Evolutionary conservation across 2,888 invertebrate genomes (phyloP).

Genomic region (Ophraella communa): DNA sequence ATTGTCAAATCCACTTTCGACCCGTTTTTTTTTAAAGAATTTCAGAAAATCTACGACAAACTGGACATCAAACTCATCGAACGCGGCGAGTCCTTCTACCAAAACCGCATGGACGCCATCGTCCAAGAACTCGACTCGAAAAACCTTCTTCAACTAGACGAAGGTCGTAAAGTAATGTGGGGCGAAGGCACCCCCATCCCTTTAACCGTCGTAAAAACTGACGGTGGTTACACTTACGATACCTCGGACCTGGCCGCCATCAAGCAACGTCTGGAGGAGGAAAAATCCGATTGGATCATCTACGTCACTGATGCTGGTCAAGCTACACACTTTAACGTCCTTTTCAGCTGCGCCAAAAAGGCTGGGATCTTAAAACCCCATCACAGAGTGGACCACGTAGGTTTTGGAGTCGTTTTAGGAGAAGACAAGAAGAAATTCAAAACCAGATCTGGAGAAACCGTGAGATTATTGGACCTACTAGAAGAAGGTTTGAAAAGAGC

Average conservation of each 20-base stretch:
- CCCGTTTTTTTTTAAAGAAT: too few relatives aligned
- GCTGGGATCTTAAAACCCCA: slow-evolving; percentile 73
- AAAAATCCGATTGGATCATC: slow-evolving; percentile 87
- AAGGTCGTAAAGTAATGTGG: slow-evolving; percentile 86
- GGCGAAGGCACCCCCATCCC: slow-evolving; percentile 76
- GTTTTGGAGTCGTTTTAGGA: slow-evolving; percentile 96
- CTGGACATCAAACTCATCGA: slow-evolving; percentile 79
- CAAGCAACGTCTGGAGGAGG: slow-evolving; percentile 81
- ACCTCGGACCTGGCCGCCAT: slow-evolving; percentile 97
- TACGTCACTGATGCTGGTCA: slow-evolving; percentile 97
- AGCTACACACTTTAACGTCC: slow-evolving; percentile 72
- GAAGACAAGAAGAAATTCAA: slow-evolving; percentile 99
- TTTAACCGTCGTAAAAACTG: slow-evolving; percentile 93
- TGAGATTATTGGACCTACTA: slow-evolving; percentile 80
- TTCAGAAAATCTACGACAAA: slow-evolving; percentile 87
- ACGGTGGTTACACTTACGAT: slow-evolving; percentile 97
- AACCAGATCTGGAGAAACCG: slow-evolving; percentile 95
- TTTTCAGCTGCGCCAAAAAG: slow-evolving; percentile 81
- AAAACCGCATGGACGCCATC: slow-evolving; percentile 84
- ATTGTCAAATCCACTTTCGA: too few relatives aligned
- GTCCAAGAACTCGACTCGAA: slow-evolving; percentile 67
- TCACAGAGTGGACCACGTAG: slow-evolving; percentile 86
- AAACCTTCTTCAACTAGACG: slow-evolving; percentile 78
- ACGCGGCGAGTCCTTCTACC: slow-evolving; percentile 97
- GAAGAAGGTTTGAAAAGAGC: slow-evolving; percentile 90